A percentile compares a stretch with the other conserved stretches of the same genome.
Evolutionary conservation across 1,140 invertebrate genomes (phyloP).

Genomic region (Bombus picipes): DNA sequence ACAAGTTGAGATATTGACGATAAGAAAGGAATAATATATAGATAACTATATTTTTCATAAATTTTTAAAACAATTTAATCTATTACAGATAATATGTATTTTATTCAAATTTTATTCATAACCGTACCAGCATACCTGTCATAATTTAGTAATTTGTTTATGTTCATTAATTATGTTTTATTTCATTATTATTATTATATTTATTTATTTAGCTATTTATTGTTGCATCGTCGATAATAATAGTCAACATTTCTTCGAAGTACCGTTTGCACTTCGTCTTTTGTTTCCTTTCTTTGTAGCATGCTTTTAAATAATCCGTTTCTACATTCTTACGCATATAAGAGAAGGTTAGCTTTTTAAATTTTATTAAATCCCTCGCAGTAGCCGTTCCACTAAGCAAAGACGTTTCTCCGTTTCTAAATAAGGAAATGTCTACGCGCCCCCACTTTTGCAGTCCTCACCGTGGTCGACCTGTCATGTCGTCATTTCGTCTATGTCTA

Average conservation of each 20-base stretch:
- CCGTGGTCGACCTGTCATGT: constrained; percentile 30
- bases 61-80: background rate
- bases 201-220: too few relatives aligned
- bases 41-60: background rate
- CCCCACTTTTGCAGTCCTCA: constrained; percentile 43
- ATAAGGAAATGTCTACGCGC: constrained; percentile 74
- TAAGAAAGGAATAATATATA: too few relatives aligned
- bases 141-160: background rate
- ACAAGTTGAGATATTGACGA: too few relatives aligned
- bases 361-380: background rate
- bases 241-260: too few relatives aligned
- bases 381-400: constrained; percentile 17
- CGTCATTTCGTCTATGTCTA: constrained; percentile 37
- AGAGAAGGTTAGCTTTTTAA: background rate
- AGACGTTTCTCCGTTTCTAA: constrained; percentile 71
- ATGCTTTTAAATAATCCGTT: background rate
- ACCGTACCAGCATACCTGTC: background rate
- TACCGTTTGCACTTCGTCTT: background rate
- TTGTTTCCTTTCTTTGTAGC: background rate
- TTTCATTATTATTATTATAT: background rate
- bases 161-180: background rate
- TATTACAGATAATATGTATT: background rate
- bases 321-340: background rate
- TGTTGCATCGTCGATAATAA: too few relatives aligned
- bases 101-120: background rate